phyloP scores from a whole-genome alignment of 2,113 vertebrate species.

The Mus pahari region DNA sequence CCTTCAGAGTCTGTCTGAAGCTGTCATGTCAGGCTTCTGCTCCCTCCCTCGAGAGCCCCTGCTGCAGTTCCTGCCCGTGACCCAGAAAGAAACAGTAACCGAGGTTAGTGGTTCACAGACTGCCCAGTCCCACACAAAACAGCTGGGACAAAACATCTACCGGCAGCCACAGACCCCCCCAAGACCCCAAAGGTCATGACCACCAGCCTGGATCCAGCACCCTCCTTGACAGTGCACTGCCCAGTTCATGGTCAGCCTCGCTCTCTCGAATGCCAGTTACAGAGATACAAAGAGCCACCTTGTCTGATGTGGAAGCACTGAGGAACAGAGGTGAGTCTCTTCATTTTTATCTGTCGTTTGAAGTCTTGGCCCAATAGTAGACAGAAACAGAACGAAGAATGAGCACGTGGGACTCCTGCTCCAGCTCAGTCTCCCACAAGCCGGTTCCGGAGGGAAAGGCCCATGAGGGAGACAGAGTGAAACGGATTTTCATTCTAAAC shows the following conservation, averaged over 20 bases:
- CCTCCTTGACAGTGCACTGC: neutral
- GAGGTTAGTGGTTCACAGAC: conserved; percentile 31
- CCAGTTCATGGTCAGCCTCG: neutral
- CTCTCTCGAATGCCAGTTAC: neutral
- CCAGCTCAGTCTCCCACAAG: neutral
- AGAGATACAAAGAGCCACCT: neutral
- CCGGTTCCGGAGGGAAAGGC: neutral
- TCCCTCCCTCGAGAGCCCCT: neutral
- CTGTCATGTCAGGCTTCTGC: neutral
- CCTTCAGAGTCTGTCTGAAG: conserved; percentile 5
- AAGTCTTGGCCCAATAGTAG: neutral
- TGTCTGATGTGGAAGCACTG: neutral
- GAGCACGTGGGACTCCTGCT: neutral
- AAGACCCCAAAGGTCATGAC: neutral
- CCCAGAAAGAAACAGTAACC: conserved; percentile 56
- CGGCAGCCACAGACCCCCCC: neutral
- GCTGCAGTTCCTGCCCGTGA: neutral
- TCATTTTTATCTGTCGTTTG: neutral
- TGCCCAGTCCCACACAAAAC: neutral
- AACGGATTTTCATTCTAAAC: neutral
- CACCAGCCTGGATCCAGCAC: neutral
- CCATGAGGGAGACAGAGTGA: neutral
- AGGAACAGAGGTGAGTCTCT: neutral
- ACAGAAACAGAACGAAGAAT: neutral
- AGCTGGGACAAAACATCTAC: neutral